These are phyloP conservation scores for Nyctalus aviator DNA, from an alignment of 2,797 vertebrate species.

Conservation along the genomic window DNA sequence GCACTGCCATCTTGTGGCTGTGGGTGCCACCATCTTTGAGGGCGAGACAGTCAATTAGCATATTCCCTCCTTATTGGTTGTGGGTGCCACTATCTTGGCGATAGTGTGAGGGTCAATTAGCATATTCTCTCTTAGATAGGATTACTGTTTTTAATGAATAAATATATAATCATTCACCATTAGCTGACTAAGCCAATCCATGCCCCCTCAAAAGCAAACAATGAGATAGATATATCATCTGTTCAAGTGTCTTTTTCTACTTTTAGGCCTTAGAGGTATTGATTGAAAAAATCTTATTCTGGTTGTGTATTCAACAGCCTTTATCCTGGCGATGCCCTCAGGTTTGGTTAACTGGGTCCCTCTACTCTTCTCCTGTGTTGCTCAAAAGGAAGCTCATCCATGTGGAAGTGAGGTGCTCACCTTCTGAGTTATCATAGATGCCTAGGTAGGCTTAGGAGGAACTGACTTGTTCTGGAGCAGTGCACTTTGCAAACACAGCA, in stretches of 20 bases:
- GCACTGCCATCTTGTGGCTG: too few relatives aligned
- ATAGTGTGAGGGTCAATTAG: too few relatives aligned
- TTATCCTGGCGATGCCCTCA: not conserved
- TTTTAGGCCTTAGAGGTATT: not conserved
- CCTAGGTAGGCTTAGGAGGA: not conserved
- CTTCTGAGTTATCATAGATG: not conserved
- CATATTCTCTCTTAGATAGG: too few relatives aligned
- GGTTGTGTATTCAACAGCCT: not conserved
- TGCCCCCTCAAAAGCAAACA: not conserved
- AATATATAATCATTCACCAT: not conserved
- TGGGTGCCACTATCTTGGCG: too few relatives aligned
- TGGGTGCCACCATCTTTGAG: too few relatives aligned
- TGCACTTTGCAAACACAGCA: not conserved
- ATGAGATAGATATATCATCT: not conserved
- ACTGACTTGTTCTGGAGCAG: not conserved
- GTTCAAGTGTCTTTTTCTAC: not conserved
- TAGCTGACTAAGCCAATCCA: not conserved
- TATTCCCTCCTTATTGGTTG: too few relatives aligned
- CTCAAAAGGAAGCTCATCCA: not conserved
- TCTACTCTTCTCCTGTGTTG: not conserved
- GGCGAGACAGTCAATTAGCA: too few relatives aligned
- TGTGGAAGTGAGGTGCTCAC: not conserved
- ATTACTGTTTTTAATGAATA: not conserved
- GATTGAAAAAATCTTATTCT: not conserved
- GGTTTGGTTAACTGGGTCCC: not conserved